Evolutionary conservation across 2,888 invertebrate genomes (phyloP).

Genomic region (Dryomyza anilis): DNA sequence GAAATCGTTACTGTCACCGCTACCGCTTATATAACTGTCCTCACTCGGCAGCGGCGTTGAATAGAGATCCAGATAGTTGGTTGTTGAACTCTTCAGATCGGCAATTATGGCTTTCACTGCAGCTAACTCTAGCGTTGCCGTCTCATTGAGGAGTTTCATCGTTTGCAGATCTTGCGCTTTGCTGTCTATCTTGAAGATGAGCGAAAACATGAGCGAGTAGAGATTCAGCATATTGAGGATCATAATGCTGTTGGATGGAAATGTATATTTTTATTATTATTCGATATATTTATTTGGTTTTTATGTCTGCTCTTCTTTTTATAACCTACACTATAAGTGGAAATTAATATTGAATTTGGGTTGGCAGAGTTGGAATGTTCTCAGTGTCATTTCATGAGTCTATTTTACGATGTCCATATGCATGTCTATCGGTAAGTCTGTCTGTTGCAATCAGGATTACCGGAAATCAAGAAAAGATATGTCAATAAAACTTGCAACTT

Average conservation of each 20-base stretch:
- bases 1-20: constrained; percentile 24
- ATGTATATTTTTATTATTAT: neutral
- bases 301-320: no score
- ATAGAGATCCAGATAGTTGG: constrained; percentile 32
- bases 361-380: no score
- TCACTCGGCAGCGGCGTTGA: constrained; percentile 5
- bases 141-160: constrained; percentile 65
- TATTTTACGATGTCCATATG: no score
- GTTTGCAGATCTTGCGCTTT: constrained; percentile 66
- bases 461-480: no score
- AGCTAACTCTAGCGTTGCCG: constrained; percentile 55
- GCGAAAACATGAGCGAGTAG: constrained; percentile 91
- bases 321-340: no score
- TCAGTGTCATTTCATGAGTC: no score
- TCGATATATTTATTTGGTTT: neutral
- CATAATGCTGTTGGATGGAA: constrained; percentile 76
- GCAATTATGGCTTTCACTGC: constrained; percentile 45
- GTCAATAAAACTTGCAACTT: no score
- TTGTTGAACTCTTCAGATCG: constrained; percentile 38
- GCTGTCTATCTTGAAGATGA: constrained; percentile 84
- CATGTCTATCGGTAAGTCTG: no score
- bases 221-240: constrained; percentile 90
- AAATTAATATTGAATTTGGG: no score
- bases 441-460: no score
- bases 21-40: neutral